Base-by-base conservation (phyloP, 2,888 invertebrate genomes). In the Apotomis betuletana region DNA sequence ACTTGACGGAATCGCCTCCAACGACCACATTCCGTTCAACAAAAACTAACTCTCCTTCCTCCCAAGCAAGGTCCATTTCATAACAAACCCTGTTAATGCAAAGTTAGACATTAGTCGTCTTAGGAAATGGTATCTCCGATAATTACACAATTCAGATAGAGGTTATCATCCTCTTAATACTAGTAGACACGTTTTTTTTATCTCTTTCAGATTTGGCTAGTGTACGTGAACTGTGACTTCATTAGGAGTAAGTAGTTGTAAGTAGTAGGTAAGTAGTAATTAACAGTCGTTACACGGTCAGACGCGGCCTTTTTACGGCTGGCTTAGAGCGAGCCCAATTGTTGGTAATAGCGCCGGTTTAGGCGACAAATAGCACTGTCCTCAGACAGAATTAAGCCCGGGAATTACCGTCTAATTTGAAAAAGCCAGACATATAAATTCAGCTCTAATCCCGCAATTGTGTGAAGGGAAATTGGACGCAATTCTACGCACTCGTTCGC, bases 361-460 rank as follows among this genome's bases (percentile, higher is more conserved):
- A 79, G 78, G 81, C 83, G 82, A 86, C 87, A 86, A 89, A 89
- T 80, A 78, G 83, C 83, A 38, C 81, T 83, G 83, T 83, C 85
- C 86, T 86, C 87, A 87, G 86, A 85, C 85, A 81, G 83, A 82
- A 87, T 87, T 87, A 90, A 89, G 83, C 85, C 81, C 83, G 77
- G 75, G 81, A 84, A 83, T 83, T 81, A 80, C 78, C 78, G 81
- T 87, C 87, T 91, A 90, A 91, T 91, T 91, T 87, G 90, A 90
- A 91, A 92, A 90, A 90, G 90, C 90, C 91, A 92, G 92, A 92
- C 92, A 80, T 87, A 92, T 92, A 91, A 92, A 92, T 92, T 92
- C 85, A 76, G 79, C 83, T 84, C 85, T 92, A 92, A 92, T 90
- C 91, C 91, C 83, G 82, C 89, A 85, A 89, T 88, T 89, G 90